phyloP scores from a whole-genome alignment of 2,888 invertebrate species.

The Dendrolimus houi region DNA sequence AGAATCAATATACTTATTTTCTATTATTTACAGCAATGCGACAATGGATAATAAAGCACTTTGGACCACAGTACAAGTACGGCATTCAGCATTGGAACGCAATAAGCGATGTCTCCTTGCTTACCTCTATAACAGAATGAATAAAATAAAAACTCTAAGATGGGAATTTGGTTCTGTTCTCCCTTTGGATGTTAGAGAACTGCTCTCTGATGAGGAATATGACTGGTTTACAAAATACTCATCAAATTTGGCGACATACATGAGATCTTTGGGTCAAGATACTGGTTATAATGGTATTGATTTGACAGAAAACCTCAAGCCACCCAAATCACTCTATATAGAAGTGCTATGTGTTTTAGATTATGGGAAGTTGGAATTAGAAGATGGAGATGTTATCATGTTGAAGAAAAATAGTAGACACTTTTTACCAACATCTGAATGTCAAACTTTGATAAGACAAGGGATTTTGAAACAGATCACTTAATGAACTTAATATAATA shows the following conservation, averaged over 20 bases:
- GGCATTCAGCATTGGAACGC: slow-evolving; percentile 90
- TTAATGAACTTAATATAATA: slow-evolving; percentile 11
- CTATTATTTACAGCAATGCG: slow-evolving; percentile 51
- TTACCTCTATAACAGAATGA: slow-evolving; percentile 88
- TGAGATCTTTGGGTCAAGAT: slow-evolving; percentile 91
- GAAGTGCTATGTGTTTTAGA: slow-evolving; percentile 94
- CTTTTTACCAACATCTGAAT: slow-evolving; percentile 90
- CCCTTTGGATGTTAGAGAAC: slow-evolving; percentile 88
- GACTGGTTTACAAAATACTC: slow-evolving; percentile 94
- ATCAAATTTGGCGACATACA: slow-evolving; percentile 89
- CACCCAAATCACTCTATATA: slow-evolving; percentile 94
- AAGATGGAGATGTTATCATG: slow-evolving; percentile 92
- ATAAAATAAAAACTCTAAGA: slow-evolving; percentile 87
- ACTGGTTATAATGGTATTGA: slow-evolving; percentile 84
- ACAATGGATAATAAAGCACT: slow-evolving; percentile 74
- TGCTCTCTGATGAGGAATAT: slow-evolving; percentile 88
- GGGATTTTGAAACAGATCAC: slow-evolving; percentile 89
- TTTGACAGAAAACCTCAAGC: slow-evolving; percentile 89
- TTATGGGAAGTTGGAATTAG: slow-evolving; percentile 95
- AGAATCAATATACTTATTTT: too few species aligned
- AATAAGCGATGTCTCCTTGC: slow-evolving; percentile 93
- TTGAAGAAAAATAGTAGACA: slow-evolving; percentile 95
- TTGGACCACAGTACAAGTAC: slow-evolving; percentile 87
- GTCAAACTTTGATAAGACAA: slow-evolving; percentile 92
- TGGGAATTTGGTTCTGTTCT: slow-evolving; percentile 98